Base-by-base conservation (phyloP, 1,140 invertebrate species). In the Augochlora pura region DNA sequence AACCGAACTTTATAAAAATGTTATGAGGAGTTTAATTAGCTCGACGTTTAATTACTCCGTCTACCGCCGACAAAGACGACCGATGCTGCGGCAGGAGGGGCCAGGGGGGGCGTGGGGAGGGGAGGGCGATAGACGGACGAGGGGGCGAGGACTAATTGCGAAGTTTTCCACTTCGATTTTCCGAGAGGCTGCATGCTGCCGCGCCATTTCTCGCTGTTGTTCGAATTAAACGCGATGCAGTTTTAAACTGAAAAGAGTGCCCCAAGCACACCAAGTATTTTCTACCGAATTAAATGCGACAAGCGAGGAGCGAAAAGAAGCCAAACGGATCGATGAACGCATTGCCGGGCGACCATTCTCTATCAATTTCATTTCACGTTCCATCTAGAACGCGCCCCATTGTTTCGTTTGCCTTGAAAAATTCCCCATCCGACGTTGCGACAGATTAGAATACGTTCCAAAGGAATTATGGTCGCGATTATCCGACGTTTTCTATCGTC, bases 1-100 rank as follows among this genome's bases (percentile, higher is more conserved):
- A 86, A 83, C 70, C 70, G 75, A 91, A 91, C 83, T 91, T 91
- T 89, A 86, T 86, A 91, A 92, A 92, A 91, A 91, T 92, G 90
- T 91, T 92, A 91, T 91, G 89, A 90, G 76, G 88, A 90, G 86
- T 90, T 91, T 87, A 90, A 92, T 90, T 90, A 77, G 78, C 79
- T n/a, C 68, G 59, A 81, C 85, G 87, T 88, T 91, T 91, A 91
- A 91, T 91, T 91, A 89, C 89, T 85, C 68, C 80, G 74, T 72
- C 86, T 80, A 77, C 25, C 75, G 25, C 57, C 71, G 77, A 71
- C 60, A 76, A 68, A 74, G 68, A 73, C 70, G 59, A 25, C 23
- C 38, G 10, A n/a, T 39, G 60, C 14, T 5, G 18, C 10, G 49
- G 0, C 16, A 23, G 23, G 21, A 25, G 38, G 23, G 54, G 1